Conservation (phyloP, 2,113 vertebrate genomes). For the Heterotilapia buettikoferi region DNA sequence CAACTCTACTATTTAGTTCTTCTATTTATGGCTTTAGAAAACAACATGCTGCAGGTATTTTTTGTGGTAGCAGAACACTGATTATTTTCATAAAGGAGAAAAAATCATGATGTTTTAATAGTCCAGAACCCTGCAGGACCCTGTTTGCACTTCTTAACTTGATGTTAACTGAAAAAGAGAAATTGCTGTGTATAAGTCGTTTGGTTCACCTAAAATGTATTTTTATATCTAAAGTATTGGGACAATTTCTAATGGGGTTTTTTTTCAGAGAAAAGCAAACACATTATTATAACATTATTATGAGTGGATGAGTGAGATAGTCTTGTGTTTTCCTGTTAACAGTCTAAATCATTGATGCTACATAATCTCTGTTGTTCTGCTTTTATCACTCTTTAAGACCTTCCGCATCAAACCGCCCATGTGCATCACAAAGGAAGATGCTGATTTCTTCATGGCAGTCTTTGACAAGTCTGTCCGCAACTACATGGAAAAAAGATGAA, state of each 20-base stretch:
- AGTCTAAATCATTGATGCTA: neutral
- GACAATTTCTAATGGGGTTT: neutral
- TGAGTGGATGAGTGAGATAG: neutral
- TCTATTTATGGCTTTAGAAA: neutral
- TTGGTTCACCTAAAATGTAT: neutral
- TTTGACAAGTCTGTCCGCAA: conserved; percentile 75
- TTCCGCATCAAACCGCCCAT: conserved; percentile 89
- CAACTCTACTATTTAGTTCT: neutral
- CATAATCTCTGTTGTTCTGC: neutral
- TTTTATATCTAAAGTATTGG: neutral
- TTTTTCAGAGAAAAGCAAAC: neutral
- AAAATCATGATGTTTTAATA: neutral
- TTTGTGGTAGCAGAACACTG: neutral
- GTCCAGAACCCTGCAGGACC: neutral
- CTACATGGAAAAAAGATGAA: conserved; percentile 67
- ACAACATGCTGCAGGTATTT: neutral
- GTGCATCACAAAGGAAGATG: conserved; percentile 88
- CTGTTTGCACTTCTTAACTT: neutral
- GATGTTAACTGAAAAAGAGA: neutral
- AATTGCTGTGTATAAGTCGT: neutral
- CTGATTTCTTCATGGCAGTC: conserved; percentile 80
- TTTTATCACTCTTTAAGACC: conserved; percentile 65
- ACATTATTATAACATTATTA: neutral
- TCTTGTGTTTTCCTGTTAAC: neutral
- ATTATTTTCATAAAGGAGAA: neutral